These are phyloP conservation scores for Macrophya alboannulata DNA, from an alignment of 2,888 invertebrate species.

Conservation along the genomic window DNA sequence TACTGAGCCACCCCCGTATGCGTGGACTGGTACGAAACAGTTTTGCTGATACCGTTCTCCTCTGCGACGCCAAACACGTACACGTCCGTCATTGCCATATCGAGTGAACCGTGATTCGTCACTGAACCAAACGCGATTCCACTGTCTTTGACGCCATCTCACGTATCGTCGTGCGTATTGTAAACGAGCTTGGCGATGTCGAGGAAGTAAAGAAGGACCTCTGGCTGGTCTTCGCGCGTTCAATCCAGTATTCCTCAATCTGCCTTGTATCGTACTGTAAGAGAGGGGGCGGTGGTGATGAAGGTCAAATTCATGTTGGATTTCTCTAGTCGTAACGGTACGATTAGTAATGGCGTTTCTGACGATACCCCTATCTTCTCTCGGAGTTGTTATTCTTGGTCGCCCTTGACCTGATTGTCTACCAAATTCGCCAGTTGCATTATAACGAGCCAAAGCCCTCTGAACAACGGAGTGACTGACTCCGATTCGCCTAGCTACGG, in stretches of 20 bases:
- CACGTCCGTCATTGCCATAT: constrained; percentile 31
- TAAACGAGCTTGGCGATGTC: constrained; percentile 28
- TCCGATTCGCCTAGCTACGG: background rate
- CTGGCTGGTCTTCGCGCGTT: constrained; percentile 6
- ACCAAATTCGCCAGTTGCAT: background rate
- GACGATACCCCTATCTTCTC: constrained; percentile 20
- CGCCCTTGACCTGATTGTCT: constrained; percentile 30
- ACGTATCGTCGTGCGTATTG: constrained; percentile 32
- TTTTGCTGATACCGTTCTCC: constrained; percentile 10
- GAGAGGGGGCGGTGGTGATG: constrained; percentile 2
- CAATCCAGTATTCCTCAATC: constrained; percentile 27
- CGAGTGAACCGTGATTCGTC: constrained; percentile 20
- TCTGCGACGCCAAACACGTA: constrained; percentile 28
- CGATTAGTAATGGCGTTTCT: constrained; percentile 9
- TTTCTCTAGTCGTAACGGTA: constrained; percentile 18
- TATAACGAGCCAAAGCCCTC: background rate
- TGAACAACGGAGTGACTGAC: constrained; percentile 4
- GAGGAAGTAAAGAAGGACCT: constrained; percentile 9
- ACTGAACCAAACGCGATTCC: constrained; percentile 30
- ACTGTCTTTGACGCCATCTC: constrained; percentile 22
- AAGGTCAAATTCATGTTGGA: background rate
- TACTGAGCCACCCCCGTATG: constrained; percentile 29
- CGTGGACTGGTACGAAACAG: background rate
- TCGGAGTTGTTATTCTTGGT: constrained; percentile 17
- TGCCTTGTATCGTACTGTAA: background rate